These are phyloP conservation scores for Acridotheres tristis DNA, from an alignment of 2,797 vertebrate genomes.

Conservation along the genomic window DNA sequence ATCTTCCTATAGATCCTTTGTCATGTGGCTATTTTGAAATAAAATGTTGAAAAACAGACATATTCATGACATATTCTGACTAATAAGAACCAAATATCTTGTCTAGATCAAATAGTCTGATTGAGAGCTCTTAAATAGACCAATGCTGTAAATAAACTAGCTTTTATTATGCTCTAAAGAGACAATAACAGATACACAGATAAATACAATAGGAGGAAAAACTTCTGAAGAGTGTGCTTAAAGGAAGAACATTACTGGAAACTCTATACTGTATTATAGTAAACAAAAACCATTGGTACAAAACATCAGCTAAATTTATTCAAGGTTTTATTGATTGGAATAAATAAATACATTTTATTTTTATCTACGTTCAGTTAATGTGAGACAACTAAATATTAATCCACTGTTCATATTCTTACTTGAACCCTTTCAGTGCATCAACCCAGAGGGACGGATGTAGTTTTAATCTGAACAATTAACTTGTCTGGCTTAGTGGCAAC, in stretches of 20 bases:
- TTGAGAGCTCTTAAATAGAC: neutral
- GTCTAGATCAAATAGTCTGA: neutral
- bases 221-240: neutral
- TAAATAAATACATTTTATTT: neutral
- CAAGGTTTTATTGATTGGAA: neutral
- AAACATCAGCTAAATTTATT: neutral
- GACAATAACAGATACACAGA: neutral
- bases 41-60: neutral
- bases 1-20: neutral
- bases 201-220: neutral
- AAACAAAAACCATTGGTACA: neutral
- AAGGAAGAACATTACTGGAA: neutral
- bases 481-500: neutral
- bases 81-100: neutral
- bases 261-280: neutral
- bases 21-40: neutral
- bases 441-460: neutral
- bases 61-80: neutral
- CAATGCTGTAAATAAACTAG: neutral
- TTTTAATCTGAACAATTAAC: neutral
- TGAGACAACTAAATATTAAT: neutral
- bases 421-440: neutral
- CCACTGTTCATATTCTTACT: neutral
- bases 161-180: neutral
- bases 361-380: neutral